These are phyloP conservation scores for Bothrops jararaca DNA, from an alignment of 2,113 vertebrate species.

Conservation along the genomic window DNA sequence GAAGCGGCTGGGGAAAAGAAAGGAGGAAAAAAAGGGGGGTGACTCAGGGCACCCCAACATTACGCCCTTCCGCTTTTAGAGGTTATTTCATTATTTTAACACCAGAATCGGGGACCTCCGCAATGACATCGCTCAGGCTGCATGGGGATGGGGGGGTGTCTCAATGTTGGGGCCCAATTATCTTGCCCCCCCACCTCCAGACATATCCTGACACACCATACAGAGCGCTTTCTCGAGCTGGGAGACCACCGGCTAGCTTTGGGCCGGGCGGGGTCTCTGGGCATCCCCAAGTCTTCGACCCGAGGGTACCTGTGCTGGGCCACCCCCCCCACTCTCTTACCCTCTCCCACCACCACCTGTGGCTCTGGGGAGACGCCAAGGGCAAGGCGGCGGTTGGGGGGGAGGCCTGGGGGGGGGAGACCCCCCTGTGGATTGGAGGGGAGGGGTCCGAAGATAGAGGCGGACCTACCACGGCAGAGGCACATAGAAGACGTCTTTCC, in stretches of 20 bases:
- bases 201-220: too few relatives aligned
- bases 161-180: not conserved
- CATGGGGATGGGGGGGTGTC: not conserved
- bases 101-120: not conserved
- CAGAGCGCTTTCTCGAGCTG: not conserved
- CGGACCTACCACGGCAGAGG: slow-evolving; percentile 18
- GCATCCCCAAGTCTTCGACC: not conserved
- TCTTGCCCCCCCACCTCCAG: too few relatives aligned
- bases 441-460: not conserved
- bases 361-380: not conserved
- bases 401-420: not conserved
- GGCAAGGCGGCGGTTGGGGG: not conserved
- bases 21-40: too few relatives aligned
- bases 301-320: not conserved
- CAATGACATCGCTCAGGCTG: too few relatives aligned
- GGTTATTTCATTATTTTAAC: not conserved
- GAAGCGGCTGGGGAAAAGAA: not conserved
- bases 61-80: not conserved
- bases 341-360: not conserved
- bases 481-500: slow-evolving; percentile 11
- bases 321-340: not conserved
- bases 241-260: too few relatives aligned
- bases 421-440: not conserved
- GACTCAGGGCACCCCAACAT: not conserved
- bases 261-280: not conserved